These are phyloP conservation scores for Neuroterus valhalla DNA, from an alignment of 1,140 invertebrate species.

Conservation along the genomic window DNA sequence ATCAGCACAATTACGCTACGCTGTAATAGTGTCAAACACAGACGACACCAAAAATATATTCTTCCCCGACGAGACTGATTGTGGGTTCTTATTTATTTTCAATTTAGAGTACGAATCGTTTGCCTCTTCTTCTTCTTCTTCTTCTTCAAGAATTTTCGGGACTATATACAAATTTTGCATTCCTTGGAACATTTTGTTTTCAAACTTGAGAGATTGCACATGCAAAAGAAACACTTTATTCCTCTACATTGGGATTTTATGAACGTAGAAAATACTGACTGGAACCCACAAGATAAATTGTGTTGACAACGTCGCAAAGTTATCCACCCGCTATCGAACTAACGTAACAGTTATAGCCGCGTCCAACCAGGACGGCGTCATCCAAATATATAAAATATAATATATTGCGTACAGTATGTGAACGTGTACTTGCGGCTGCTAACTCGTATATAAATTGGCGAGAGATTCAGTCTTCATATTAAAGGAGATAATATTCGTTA, in stretches of 20 bases:
- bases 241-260: neutral
- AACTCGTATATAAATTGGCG: conserved; percentile 72
- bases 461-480: conserved; percentile 71
- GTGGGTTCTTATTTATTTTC: conserved; percentile 6
- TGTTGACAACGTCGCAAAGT: conserved; percentile 32
- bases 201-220: neutral
- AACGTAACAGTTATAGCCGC: conserved; percentile 52
- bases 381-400: conserved; percentile 58
- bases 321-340: conserved; percentile 55
- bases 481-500: conserved; percentile 63
- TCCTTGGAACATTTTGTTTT: neutral
- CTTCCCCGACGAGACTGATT: conserved; percentile 5
- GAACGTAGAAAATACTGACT: conserved; percentile 29
- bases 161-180: conserved; percentile 28
- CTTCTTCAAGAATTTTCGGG: neutral
- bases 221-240: conserved; percentile 31
- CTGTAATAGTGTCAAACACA: conserved; percentile 20
- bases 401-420: conserved; percentile 59
- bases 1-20: conserved; percentile 42
- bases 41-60: conserved; percentile 30
- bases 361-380: conserved; percentile 47
- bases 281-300: conserved; percentile 29
- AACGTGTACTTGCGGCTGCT: conserved; percentile 63
- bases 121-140: neutral
- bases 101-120: neutral